Evolutionary conservation across 2,113 vertebrate genomes (phyloP), one percentile per base, ranked within the genome.

Genomic region (Lamprotornis superbus): DNA sequence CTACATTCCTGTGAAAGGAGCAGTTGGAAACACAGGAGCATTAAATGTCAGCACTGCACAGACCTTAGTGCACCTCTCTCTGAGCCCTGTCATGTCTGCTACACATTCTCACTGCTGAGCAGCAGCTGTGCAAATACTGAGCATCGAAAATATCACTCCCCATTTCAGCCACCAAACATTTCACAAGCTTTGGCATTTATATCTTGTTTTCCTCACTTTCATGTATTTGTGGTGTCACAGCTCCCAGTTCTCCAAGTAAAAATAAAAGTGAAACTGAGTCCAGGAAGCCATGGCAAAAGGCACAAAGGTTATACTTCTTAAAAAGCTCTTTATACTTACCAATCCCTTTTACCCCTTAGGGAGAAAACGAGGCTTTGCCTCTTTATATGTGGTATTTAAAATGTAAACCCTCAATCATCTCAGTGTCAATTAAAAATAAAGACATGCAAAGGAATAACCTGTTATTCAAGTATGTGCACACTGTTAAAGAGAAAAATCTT

Each of bases 1-100:
- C 99, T 98, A 73, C 99, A 99, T 97, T 99, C 99, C 99, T 99
- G 98, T 71, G 68, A 28, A 73, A 92, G 88, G 96, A 96, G 95
- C 0, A 50, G 97, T 95, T 87, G 78, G 91, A 95, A 96, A 97
- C 77, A 97, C 42, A 94, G 96, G 59, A 83, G 86, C 95, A 93
- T 98, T 95, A 94, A 94, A 93, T 82, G 93, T 95, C 96, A 97
- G 92, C 93, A 93, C 50, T 74, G 69, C 78, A 7, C 57, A 85
- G 53, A 83, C 27, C 23, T 64, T 24, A 50, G 95, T 61, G 77
- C 93, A 92, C 96, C 96, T 90, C 95, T 96, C 93, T 93, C 89
- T 85, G 70, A 96, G 82, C 33, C n/a, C 78, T 82, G 89, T 73
- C 97, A 61, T 74, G 96, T 97, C 89, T 94, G 93, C 95, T 92